phyloP scores from a whole-genome alignment of 1,140 invertebrate genomes.

The Cherax quadricarinatus region DNA sequence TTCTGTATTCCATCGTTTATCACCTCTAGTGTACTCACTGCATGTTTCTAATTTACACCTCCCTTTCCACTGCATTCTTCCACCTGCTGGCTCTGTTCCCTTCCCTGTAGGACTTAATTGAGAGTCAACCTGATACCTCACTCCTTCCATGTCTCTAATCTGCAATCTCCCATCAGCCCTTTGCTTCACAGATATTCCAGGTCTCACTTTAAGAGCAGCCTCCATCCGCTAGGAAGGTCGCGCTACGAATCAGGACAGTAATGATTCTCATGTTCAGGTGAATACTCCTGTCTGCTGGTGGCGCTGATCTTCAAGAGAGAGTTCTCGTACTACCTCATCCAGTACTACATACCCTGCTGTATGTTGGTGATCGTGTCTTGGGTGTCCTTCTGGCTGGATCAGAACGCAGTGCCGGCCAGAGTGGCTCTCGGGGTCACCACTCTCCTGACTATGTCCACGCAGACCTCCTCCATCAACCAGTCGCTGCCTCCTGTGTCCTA shows the following conservation, averaged over 20 bases:
- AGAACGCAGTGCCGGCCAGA: slow-evolving; percentile 79
- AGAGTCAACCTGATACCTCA: background rate
- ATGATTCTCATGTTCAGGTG: slow-evolving; percentile 75
- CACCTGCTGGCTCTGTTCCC: background rate
- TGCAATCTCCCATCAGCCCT: background rate
- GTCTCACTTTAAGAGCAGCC: background rate
- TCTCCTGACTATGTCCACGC: slow-evolving; percentile 80
- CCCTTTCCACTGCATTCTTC: background rate
- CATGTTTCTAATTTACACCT: too few species aligned
- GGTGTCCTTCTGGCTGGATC: slow-evolving; percentile 80
- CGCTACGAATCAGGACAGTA: background rate
- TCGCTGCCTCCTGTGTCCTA: slow-evolving; percentile 77
- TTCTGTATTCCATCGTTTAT: too few species aligned
- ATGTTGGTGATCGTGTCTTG: slow-evolving; percentile 82
- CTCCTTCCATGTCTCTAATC: background rate
- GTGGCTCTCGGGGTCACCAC: slow-evolving; percentile 80
- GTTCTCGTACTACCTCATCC: slow-evolving; percentile 80
- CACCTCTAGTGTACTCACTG: too few species aligned
- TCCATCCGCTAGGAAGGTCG: background rate
- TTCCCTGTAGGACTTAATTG: background rate
- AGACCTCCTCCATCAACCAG: slow-evolving; percentile 79
- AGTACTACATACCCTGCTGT: slow-evolving; percentile 79
- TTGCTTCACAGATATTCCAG: background rate
- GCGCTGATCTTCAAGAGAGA: slow-evolving; percentile 79
- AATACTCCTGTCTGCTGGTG: slow-evolving; percentile 80